A percentile compares a stretch with the other conserved stretches of the same genome.
Evolutionary conservation across 2,113 vertebrate genomes (phyloP).

Genomic region (Australoheros scitulus): DNA sequence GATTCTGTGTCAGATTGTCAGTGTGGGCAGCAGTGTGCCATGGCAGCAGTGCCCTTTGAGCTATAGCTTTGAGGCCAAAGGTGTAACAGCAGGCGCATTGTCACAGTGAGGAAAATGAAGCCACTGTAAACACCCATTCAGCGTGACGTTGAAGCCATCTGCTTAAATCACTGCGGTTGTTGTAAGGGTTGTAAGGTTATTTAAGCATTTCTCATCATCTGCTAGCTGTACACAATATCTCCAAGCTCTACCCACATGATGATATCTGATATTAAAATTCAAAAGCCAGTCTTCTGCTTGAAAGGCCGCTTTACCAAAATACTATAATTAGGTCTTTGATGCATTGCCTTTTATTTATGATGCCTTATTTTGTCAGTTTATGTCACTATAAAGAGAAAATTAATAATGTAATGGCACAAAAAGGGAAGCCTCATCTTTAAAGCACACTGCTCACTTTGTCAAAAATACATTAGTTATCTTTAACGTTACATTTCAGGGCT

Average conservation of each 20-base stretch:
- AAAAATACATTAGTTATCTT: slow-evolving; percentile 67
- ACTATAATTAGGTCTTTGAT: slow-evolving; percentile 9
- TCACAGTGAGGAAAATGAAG: slow-evolving; percentile 53
- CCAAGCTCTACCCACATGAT: not conserved
- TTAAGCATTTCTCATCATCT: not conserved
- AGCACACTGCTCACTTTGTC: slow-evolving; percentile 52
- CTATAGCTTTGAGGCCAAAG: slow-evolving; percentile 61
- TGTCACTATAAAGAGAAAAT: not conserved
- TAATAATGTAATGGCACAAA: slow-evolving; percentile 30
- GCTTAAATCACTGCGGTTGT: slow-evolving; percentile 2
- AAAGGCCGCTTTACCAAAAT: slow-evolving; percentile 19
- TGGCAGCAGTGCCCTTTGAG: slow-evolving; percentile 45
- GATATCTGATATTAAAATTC: not conserved
- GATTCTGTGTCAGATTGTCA: slow-evolving; percentile 50
- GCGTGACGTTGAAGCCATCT: slow-evolving; percentile 20
- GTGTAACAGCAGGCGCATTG: slow-evolving; percentile 49
- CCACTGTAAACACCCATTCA: slow-evolving; percentile 17
- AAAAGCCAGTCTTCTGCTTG: not conserved
- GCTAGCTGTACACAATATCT: not conserved
- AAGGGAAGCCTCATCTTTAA: slow-evolving; percentile 56
- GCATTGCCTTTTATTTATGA: not conserved
- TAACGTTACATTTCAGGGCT: slow-evolving; percentile 66
- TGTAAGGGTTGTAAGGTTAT: not conserved
- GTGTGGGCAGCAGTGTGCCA: slow-evolving; percentile 17
- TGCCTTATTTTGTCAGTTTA: not conserved